These are phyloP conservation scores for Stichopus horrens DNA, from an alignment of 53 echinoderm and acorn worm genomes.

Conservation along the genomic window DNA sequence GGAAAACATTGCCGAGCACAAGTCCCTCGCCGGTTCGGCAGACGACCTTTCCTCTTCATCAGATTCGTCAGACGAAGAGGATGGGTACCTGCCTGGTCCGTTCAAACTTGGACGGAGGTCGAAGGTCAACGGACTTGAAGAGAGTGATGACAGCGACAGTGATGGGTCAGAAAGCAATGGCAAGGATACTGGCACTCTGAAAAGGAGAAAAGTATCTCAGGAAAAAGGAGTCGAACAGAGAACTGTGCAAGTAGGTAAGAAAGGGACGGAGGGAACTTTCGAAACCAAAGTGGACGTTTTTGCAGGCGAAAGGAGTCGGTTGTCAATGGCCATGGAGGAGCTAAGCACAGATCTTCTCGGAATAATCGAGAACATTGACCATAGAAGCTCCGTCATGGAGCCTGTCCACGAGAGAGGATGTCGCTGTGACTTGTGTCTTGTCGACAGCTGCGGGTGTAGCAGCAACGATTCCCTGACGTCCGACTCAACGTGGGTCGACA, in stretches of 20 bases:
- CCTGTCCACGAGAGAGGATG: slow-evolving; percentile 30
- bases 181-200: not conserved
- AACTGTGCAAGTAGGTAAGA: not conserved
- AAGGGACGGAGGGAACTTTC: not conserved
- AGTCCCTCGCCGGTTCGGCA: slow-evolving; percentile 11
- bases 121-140: not conserved
- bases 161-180: not conserved
- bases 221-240: not conserved
- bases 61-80: slow-evolving; percentile 41
- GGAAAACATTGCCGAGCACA: slow-evolving; percentile 45
- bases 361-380: slow-evolving; percentile 12
- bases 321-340: slow-evolving; percentile 42
- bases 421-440: slow-evolving; percentile 26
- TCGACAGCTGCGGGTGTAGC: slow-evolving; percentile 4
- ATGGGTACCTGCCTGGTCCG: not conserved
- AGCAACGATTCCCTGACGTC: not conserved
- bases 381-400: not conserved
- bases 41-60: slow-evolving; percentile 30
- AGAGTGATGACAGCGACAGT: not conserved
- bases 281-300: slow-evolving; percentile 31
- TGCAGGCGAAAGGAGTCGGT: slow-evolving; percentile 33
- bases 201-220: not conserved
- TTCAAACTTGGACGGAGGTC: slow-evolving; percentile 1
- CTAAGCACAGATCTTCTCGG: slow-evolving; percentile 1
- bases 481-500: not conserved